A percentile compares a stretch with the other conserved stretches of the same genome.
These are phyloP conservation scores for Pandemis cinnamomeana DNA, from an alignment of 2,888 invertebrate genomes.

Conservation along the genomic window DNA sequence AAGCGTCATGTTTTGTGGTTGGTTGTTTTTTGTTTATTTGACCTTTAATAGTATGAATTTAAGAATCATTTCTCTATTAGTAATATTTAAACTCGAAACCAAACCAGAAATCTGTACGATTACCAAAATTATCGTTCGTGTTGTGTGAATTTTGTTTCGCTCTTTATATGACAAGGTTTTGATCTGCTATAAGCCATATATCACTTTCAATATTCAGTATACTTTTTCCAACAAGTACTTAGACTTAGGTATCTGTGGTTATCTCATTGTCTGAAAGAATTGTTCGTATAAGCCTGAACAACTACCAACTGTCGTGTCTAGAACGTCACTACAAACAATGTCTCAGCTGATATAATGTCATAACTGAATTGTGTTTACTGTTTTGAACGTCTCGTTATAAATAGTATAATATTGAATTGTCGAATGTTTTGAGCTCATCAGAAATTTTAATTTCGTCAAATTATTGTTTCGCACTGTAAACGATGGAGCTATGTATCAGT, in stretches of 20 bases:
- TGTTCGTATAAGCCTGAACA: neutral
- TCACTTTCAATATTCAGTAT: no score
- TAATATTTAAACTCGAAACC: neutral
- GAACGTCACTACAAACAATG: conserved; percentile 31
- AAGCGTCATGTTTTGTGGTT: neutral
- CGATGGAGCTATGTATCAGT: no score
- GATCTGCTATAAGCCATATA: no score
- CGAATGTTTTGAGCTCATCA: neutral
- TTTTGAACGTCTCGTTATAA: conserved; percentile 27
- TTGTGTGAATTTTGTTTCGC: no score
- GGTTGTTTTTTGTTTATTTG: neutral
- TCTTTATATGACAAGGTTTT: no score
- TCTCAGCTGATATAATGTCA: conserved; percentile 28
- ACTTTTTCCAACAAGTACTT: neutral
- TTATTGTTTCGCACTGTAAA: no score
- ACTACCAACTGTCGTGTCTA: neutral
- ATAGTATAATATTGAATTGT: conserved; percentile 14
- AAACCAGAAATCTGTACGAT: neutral
- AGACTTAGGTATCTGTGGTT: neutral
- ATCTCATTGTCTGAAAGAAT: neutral
- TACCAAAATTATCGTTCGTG: no score
- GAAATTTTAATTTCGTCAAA: no score
- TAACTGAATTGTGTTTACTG: conserved; percentile 22
- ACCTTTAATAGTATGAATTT: neutral
- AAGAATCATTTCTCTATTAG: neutral